These are phyloP conservation scores for Otus scops DNA, from an alignment of 2,797 vertebrate genomes.

Conservation along the genomic window DNA sequence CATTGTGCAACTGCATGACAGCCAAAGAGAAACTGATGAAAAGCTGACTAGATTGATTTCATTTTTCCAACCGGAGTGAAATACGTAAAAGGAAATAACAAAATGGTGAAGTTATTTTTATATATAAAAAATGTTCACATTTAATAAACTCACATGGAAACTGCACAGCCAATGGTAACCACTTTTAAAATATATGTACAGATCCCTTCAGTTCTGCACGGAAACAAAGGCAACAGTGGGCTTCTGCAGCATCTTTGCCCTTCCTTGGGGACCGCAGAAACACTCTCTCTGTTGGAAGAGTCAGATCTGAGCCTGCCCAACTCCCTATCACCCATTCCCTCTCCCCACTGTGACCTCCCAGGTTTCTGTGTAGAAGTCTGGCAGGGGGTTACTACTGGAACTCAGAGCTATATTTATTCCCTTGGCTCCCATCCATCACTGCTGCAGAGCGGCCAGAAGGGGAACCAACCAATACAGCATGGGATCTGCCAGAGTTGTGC, in stretches of 20 bases:
- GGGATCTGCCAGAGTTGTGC: conserved; percentile 46
- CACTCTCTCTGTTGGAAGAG: neutral
- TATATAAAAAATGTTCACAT: conserved; percentile 35
- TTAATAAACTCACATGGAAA: conserved; percentile 55
- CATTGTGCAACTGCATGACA: conserved; percentile 67
- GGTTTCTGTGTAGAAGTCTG: conserved; percentile 37
- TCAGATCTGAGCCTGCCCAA: neutral
- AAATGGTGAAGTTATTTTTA: conserved; percentile 69
- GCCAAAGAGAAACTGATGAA: conserved; percentile 70
- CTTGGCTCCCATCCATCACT: conserved; percentile 53
- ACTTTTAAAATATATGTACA: neutral
- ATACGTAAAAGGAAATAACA: conserved; percentile 70
- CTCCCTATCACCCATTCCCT: neutral
- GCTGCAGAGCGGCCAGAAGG: conserved; percentile 57
- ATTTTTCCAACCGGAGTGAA: conserved; percentile 62
- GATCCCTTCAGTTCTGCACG: neutral
- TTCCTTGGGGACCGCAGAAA: neutral
- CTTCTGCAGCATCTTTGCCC: neutral
- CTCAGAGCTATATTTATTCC: conserved; percentile 60
- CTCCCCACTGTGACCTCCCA: conserved; percentile 3
- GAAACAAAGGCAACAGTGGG: neutral
- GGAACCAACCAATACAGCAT: conserved; percentile 60
- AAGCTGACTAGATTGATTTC: conserved; percentile 69
- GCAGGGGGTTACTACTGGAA: conserved; percentile 64
- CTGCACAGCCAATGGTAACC: neutral